Base-by-base conservation (phyloP, 1,140 invertebrate genomes). In the Onthophagus taurus region DNA sequence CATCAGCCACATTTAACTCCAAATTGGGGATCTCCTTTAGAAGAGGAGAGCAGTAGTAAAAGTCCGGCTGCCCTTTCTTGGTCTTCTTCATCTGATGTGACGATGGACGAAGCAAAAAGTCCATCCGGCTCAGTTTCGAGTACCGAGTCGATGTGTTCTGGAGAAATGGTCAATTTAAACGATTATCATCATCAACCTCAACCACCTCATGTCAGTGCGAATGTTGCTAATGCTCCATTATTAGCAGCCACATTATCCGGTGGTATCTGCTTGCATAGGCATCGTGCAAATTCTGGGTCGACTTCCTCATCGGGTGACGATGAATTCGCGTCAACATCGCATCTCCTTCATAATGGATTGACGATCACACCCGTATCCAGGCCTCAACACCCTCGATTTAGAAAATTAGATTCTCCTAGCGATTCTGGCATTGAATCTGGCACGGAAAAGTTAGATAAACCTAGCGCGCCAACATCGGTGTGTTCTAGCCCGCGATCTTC, bases 371-470 rank as follows among this genome's bases (percentile, higher is more conserved):
- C 76, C 20, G 75, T 79, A 42, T 70, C 72, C 26, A 69, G 72
- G 34, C 66, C 69, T 8, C 69, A 71, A 23, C 54, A 54, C 36
- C 48, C 57, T 1, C 65, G 72, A 45, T 83, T 86, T 60, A 74
- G 86, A 21, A 89, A 90, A 57, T 68, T 90, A 20, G 88, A 92
- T 57, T 91, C 86, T 4, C 89, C 88, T 7, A 89, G 82, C 48
- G 90, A 94, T 65, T 92, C 88, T 30, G 90, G 89, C 20, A 92
- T 93, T 53, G 89, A 93, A 60, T 87, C 83, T 1, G 88, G 89
- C n/a, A 89, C 88, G 26, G 85, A 89, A 66, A 88, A 86, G 53
- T 54, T 77, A 0, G 83, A 85, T 51, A 84, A 85, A 54, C 78
- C 78, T 47, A 78, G 72, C 34, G 78, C 77, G 0, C 82, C 81